These are phyloP conservation scores for Propithecus coquereli DNA, from an alignment of 2,113 vertebrate species.

Conservation along the genomic window DNA sequence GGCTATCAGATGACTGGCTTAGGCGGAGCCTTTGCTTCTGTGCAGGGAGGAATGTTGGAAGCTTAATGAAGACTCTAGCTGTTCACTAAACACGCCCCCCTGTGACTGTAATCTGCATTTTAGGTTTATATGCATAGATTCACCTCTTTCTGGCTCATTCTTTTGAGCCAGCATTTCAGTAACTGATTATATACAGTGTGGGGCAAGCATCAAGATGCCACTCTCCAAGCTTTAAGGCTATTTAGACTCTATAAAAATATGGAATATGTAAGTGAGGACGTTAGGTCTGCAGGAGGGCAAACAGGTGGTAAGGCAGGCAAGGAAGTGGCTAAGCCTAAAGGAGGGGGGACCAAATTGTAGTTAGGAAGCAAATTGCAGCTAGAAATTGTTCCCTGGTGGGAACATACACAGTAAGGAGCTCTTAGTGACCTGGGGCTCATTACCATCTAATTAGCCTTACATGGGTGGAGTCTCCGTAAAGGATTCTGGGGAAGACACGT, in stretches of 20 bases:
- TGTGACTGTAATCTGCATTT: background rate
- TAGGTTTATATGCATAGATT: background rate
- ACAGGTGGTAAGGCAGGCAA: too few relatives aligned
- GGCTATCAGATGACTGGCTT: background rate
- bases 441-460: too few relatives aligned
- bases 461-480: too few relatives aligned
- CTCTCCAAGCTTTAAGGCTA: background rate
- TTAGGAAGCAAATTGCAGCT: too few relatives aligned
- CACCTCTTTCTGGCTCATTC: slow-evolving; percentile 7
- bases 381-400: too few relatives aligned
- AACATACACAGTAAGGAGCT: too few relatives aligned
- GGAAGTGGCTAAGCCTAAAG: too few relatives aligned
- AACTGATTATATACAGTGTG: background rate
- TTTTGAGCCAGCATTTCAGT: slow-evolving; percentile 9
- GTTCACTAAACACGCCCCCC: background rate
- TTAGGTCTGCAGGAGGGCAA: background rate
- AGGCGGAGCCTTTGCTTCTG: background rate
- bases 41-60: background rate
- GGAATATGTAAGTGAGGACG: background rate
- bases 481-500: too few relatives aligned
- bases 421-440: too few relatives aligned
- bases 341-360: too few relatives aligned
- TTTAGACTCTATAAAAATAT: background rate
- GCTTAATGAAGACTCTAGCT: background rate
- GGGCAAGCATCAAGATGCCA: background rate